Percentiles rank a stretch among this genome's conserved stretches.
These are phyloP conservation scores for Aegithalos caudatus DNA, from an alignment of 2,113 vertebrate species.

Conservation along the genomic window DNA sequence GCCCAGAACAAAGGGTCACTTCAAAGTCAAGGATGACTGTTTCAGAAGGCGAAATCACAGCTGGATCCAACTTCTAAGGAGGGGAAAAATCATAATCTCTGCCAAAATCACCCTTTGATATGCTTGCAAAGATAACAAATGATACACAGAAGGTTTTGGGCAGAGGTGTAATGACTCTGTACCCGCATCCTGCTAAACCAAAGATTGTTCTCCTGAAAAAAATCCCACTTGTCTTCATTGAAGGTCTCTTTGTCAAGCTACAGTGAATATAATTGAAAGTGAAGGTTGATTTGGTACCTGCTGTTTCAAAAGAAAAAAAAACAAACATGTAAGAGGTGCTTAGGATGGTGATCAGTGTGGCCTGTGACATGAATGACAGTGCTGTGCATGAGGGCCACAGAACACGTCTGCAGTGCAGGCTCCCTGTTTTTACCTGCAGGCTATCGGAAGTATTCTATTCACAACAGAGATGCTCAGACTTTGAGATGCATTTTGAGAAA, in stretches of 20 bases:
- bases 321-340: not conserved
- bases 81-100: not conserved
- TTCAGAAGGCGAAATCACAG: constrained; percentile 6
- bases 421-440: not conserved
- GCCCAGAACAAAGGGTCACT: not conserved
- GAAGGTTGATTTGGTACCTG: not conserved
- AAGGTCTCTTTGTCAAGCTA: not conserved
- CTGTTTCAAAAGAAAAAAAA: not conserved
- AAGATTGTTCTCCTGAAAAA: not conserved
- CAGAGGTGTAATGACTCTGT: not conserved
- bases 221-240: not conserved
- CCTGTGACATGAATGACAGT: not conserved
- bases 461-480: not conserved
- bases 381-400: not conserved
- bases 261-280: not conserved
- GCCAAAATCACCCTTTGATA: constrained; percentile 38
- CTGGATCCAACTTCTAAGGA: constrained; percentile 22
- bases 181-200: not conserved
- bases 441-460: not conserved
- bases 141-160: not conserved
- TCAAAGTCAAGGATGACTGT: constrained; percentile 23
- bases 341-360: not conserved
- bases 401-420: fast-evolving
- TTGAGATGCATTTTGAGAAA: not conserved
- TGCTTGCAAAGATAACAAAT: not conserved